Evolutionary conservation across 2,113 vertebrate genomes (phyloP), one percentile per base, ranked within the genome.

Genomic region (Perca fluviatilis): DNA sequence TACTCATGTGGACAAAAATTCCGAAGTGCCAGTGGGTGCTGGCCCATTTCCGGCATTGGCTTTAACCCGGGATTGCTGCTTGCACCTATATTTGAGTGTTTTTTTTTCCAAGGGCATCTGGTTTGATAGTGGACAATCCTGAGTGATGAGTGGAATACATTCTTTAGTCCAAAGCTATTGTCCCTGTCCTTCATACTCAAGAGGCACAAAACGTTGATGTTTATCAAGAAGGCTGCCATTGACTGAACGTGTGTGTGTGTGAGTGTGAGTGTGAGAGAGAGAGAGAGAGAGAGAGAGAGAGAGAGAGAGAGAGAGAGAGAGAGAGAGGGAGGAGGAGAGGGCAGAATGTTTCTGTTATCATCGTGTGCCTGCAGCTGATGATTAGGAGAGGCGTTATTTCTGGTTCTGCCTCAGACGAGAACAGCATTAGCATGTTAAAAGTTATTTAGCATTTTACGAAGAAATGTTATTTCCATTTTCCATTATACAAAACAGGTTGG

Each of bases 121-220:
- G 58, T 64, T 79, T 57, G 10, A 46, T 54, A 47, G 23, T 67
- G 62, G 50, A 68, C 54, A 25, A 47, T 40, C n/a, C 7, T 70
- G 27, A 71, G 10, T 23, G 23, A 56, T 65, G 10, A 30, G 50
- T 47, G 21, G 33, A 57, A 57, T 49, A 67, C 16, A 3, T 47
- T 30, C 13, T 56, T 77, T 47, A 9, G 49, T 50, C 9, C 16
- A 23, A 50, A 51, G 14, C 43, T 46, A 25, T 58, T 56, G 6
- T 64, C 10, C 15, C 19, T 56, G 77, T 72, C 66, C n/a, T 77
- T 72, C 73, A 66, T 43, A 78, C 36, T 85, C 36, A 76, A 60
- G 47, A 65, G 15, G 46, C 53, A 36, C 65, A 43, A 8, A 33
- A 13, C 4, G 18, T 15, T 58, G 47, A 75, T 51, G 30, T 40